Base-by-base conservation (phyloP, 2,888 invertebrate genomes). In the Pseudococcus longispinus region DNA sequence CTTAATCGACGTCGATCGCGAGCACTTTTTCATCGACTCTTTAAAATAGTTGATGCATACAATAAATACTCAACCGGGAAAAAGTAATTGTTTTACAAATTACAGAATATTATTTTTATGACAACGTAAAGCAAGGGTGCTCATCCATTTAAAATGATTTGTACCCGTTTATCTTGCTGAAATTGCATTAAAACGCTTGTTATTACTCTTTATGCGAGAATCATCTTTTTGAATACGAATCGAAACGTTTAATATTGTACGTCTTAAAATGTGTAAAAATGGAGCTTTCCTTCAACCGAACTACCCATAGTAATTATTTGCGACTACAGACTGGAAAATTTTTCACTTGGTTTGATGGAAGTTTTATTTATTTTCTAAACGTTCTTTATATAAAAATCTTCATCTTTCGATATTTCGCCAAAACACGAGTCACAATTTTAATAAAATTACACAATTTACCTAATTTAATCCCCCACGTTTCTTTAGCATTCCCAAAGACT, bases 71-170 rank as follows among this genome's bases (percentile, higher is more conserved):
- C 65, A 55, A 55, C 55, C n/a, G 55, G 23, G 70, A 70, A 70
- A 70, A 65, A 70, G 70, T 70, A 29, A 70, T 70, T 70, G 70
- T 70, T 70, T 70, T 70, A 70, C 29, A 70, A 70, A 70, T 70
- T 70, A 70, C 70, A 29, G 15, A 70, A 70, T 70, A 70, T 70
- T 32, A 70, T 70, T 70, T 70, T 70, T 70, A 70, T 70, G 29
- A 29, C n/a, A 29, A 18, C 70, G 29, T 32, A 70, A 70, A 29
- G 23, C 18, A 29, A 29, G 70, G 70, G 29, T 32, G 18, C 29
- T 26, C 18, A 8, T 70, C 70, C 29, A 70, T 70, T 70, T 70
- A 70, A 70, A 70, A 70, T 70, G 70, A 70, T 70, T 70, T 70
- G 70, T 70, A 70, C 70, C 6, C 70, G 60, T 23, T 60, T 20